Conservation (phyloP, 2,113 vertebrate genomes). For the Dicentrarchus labrax region DNA sequence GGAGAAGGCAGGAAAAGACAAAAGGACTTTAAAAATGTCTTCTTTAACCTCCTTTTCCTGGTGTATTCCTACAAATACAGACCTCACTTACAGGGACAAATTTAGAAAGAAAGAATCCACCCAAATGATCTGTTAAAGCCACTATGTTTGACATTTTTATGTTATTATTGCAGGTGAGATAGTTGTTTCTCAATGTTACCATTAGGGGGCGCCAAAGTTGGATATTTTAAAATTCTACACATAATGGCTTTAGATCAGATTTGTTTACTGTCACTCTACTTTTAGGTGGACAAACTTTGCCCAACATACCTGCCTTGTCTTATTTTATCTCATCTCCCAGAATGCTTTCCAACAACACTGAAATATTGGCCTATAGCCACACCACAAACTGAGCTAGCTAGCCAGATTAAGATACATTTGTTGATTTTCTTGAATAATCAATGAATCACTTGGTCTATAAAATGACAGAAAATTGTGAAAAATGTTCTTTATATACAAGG, state of each 20-base stretch:
- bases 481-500: background rate
- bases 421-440: background rate
- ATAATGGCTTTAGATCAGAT: background rate
- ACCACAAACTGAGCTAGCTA: background rate
- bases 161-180: background rate
- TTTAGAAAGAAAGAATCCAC: background rate
- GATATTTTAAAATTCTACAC: background rate
- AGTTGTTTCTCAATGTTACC: background rate
- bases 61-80: background rate
- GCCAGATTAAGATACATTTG: background rate
- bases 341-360: slow-evolving; percentile 16
- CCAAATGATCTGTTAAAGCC: background rate
- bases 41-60: background rate
- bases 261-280: slow-evolving; percentile 1
- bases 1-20: slow-evolving; percentile 1
- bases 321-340: slow-evolving; percentile 13
- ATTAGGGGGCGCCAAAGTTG: background rate
- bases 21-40: background rate
- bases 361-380: background rate
- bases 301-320: background rate
- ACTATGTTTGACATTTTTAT: background rate
- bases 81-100: background rate
- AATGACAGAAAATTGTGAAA: background rate
- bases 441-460: background rate
- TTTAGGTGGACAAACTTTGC: background rate